Base-by-base conservation (phyloP, 2,888 invertebrate species). In the Andrena minutula region DNA sequence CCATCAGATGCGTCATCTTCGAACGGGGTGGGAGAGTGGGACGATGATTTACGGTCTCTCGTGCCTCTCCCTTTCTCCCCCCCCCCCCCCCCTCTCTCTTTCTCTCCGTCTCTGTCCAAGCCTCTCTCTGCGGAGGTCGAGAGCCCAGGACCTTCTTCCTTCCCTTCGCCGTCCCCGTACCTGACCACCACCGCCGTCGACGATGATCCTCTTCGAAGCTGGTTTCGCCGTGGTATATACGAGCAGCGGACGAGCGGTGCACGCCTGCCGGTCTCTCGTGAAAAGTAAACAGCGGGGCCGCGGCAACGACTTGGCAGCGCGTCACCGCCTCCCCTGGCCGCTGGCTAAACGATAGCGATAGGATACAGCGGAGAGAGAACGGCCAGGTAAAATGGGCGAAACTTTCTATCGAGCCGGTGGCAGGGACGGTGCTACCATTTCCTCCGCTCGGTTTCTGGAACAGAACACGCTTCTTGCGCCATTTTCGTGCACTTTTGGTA, bases 31-130 rank as follows among this genome's bases (percentile, higher is more conserved):
- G 69, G 85, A 86, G 88, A 86, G 87, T 84, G 86, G 88, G 87
- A 88, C 82, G 85, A 91, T 90, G 91, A 91, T 91, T 91, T 91
- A 91, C 91, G 88, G 88, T 86, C 86, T 86, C 86, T 85, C 87
- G 84, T 86, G 82, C 77, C 77, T 66, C 66, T 76, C 41, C 16
- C 5, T 41, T 41, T 3, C 12, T 3, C 41, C 0, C 12, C 10
- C 32, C 8, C 6, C 30, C 5, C 32, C 2, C 35, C 0, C 35
- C 3, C 10, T 35, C 35, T 41, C 41, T 41, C 35, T 4, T 8
- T 32, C 32, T 32, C 32, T 32, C 41, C 5, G 16, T 60, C 80
- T 76, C 80, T 51, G 20, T 23, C 4, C 56, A 26, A 56, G 35
- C 75, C 51, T 75, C 75, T 77, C 79, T 70, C 77, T 78, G 26